phyloP scores from a whole-genome alignment of 2,888 invertebrate species.

The Chesias legatella region DNA sequence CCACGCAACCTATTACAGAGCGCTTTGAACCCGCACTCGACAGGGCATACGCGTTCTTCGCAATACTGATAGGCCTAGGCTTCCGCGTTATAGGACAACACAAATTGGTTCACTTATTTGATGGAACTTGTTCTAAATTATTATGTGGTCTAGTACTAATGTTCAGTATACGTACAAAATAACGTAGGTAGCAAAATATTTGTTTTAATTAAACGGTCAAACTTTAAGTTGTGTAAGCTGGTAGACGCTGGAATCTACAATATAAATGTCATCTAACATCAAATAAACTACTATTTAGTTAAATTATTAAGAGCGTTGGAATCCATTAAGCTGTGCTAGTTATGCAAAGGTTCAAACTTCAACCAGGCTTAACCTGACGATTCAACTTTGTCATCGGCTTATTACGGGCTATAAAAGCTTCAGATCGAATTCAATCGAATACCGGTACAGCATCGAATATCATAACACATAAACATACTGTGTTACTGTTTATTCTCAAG shows the following conservation, averaged over 20 bases:
- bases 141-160: neutral
- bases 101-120: slow-evolving; percentile 17
- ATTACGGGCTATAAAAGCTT: slow-evolving; percentile 11
- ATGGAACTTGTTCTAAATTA: slow-evolving; percentile 9
- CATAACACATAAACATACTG: slow-evolving; percentile 23
- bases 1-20: slow-evolving; percentile 38
- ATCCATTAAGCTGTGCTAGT: no score
- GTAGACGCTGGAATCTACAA: no score
- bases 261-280: no score
- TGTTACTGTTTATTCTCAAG: slow-evolving; percentile 38
- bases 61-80: slow-evolving; percentile 49
- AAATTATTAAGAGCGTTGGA: no score
- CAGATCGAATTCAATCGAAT: slow-evolving; percentile 10
- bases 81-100: slow-evolving; percentile 47
- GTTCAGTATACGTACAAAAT: neutral
- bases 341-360: no score
- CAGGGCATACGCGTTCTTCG: slow-evolving; percentile 53
- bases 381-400: slow-evolving; percentile 7
- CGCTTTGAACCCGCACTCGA: slow-evolving; percentile 63
- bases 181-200: no score
- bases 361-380: no score
- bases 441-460: slow-evolving; percentile 15
- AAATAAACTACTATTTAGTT: no score
- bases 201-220: no score
- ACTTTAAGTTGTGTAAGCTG: no score